phyloP scores from a whole-genome alignment of 2,888 invertebrate genomes.

The Trichogramma dendrolimi region DNA sequence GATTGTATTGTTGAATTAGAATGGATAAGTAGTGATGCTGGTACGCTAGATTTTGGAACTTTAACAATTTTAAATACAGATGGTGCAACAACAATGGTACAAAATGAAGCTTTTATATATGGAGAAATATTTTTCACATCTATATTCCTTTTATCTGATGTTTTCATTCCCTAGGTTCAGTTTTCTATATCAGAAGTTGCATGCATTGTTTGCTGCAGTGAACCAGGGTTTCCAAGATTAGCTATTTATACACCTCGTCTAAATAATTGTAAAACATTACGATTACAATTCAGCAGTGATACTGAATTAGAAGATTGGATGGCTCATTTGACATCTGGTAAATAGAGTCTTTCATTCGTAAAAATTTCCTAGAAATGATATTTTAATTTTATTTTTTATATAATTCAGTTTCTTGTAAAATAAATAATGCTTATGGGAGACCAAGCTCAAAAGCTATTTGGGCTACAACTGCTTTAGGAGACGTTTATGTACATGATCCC shows the following conservation, averaged over 20 bases:
- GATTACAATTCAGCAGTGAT: constrained; percentile 76
- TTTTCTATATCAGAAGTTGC: constrained; percentile 74
- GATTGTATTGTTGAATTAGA: constrained; percentile 78
- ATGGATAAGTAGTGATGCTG: constrained; percentile 66
- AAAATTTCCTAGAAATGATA: not conserved
- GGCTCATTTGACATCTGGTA: constrained; percentile 68
- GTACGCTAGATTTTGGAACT: constrained; percentile 68
- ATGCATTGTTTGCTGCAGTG: constrained; percentile 73
- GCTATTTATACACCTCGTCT: constrained; percentile 70
- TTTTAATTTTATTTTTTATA: not conserved
- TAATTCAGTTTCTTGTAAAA: constrained; percentile 64
- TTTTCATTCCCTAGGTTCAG: constrained; percentile 55
- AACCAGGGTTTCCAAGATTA: constrained; percentile 74
- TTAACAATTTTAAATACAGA: constrained; percentile 74
- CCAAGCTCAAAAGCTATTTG: constrained; percentile 73
- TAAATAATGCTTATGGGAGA: constrained; percentile 66
- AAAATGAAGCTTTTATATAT: constrained; percentile 25
- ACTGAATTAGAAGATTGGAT: constrained; percentile 88
- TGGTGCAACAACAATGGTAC: constrained; percentile 71
- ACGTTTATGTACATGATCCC: constrained; percentile 80
- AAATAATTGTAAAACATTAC: constrained; percentile 58
- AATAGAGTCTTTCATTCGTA: constrained; percentile 20
- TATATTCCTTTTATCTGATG: not conserved
- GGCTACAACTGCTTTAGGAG: constrained; percentile 74
- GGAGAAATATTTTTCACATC: not conserved